Base-by-base conservation (phyloP, 2,113 vertebrate species). In the Pelusios castaneus region DNA sequence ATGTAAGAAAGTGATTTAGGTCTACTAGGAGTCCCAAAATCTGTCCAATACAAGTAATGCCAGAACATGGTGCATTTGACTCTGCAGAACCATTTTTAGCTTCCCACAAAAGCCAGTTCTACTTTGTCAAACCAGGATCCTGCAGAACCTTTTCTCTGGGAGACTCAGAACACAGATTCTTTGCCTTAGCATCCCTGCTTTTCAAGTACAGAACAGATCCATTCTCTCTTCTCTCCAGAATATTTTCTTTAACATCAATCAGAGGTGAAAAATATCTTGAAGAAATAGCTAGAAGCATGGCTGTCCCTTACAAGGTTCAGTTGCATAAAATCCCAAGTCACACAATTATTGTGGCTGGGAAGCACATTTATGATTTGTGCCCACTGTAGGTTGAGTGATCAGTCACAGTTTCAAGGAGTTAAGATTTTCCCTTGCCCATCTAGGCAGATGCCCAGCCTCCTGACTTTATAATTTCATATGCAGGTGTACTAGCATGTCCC, bases 381-480 rank as follows among this genome's bases (percentile, higher is more conserved):
- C 34, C 60, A 21, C 34, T 19, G 31, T 67, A 19, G 60, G 16
- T 67, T 16, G 34, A n/a, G 17, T 67, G 2, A 79, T 5, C 6
- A 25, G 19, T 2, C 77, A 10, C 43, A 51, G 4, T 38, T 52
- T 3, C 76, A 73, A 0, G 75, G 14, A 52, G 34, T 1, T 2
- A 49, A 0, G 54, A 10, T 16, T 54, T 81, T 10, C 7, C 6
- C 8, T 43, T 56, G 34, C 49, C 0, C 27, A 21, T n/a, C 34
- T 31, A 21, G 5, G 4, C n/a, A 3, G 3, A 34, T 29, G 34
- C 0, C 54, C 1, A 38, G 10, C 22, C 2, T 34, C 14, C 10
- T 11, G 45, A 6, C 13, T 31, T 29, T 34, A 38, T 82, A 38
- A 4, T 49, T 79, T 6, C 14, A 7, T 7, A 21, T 51, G 75